Evolutionary conservation across 2,888 invertebrate species (phyloP).

Genomic region (Parasteatoda lunata): DNA sequence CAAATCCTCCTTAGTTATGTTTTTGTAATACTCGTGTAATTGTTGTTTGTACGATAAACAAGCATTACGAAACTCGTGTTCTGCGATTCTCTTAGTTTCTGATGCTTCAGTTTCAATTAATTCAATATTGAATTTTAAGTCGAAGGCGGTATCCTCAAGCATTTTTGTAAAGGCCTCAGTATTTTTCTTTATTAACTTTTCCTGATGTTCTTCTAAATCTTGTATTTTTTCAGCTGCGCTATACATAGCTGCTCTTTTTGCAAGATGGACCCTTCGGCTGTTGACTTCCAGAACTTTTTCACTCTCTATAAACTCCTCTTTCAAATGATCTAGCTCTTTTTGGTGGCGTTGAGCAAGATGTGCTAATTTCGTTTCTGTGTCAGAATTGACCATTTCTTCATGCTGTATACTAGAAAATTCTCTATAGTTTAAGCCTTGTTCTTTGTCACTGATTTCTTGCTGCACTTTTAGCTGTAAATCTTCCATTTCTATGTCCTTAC

Average conservation of each 20-base stretch:
- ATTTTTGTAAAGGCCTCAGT: neutral
- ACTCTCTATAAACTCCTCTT: conserved; percentile 5
- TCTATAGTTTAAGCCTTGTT: conserved; percentile 4
- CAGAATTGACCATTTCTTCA: neutral
- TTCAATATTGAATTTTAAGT: conserved; percentile 1
- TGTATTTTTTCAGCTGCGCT: neutral
- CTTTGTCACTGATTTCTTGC: conserved; percentile 18
- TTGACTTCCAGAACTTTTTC: conserved; percentile 25
- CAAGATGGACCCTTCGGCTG: conserved; percentile 22
- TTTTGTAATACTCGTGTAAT: conserved; percentile 23
- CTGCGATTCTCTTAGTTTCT: conserved; percentile 14
- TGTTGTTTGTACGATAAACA: conserved; percentile 33
- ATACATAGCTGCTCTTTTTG: conserved; percentile 11
- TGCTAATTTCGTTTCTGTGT: neutral
- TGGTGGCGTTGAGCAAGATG: neutral
- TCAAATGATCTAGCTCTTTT: conserved; percentile 7
- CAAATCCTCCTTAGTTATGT: conserved; percentile 38
- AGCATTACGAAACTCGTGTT: neutral
- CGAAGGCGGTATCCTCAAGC: conserved; percentile 1
- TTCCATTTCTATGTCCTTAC: conserved; percentile 45
- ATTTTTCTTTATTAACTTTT: conserved; percentile 15
- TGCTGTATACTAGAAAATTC: neutral
- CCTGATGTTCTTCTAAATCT: conserved; percentile 3
- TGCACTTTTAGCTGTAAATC: conserved; percentile 5
- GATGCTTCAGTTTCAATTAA: conserved; percentile 18